Conservation (phyloP, 92 coral and sea anemone species). For the Hydrozoanthus gracilis region DNA sequence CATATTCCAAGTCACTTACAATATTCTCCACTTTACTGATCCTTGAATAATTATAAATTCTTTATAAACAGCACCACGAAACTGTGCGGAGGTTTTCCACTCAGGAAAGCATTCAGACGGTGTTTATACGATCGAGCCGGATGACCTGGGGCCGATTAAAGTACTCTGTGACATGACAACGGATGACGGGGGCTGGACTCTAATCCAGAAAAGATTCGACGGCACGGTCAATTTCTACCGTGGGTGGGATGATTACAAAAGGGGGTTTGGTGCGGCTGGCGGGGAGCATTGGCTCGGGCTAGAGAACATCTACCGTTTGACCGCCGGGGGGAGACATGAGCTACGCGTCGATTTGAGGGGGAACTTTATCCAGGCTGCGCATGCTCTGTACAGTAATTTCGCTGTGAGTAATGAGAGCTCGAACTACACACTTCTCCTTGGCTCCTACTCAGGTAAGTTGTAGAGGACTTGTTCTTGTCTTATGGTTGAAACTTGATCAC, state of each 20-base stretch:
- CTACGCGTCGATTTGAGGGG: slow-evolving; percentile 63
- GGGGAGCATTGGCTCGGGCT: slow-evolving; percentile 58
- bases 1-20: too few species aligned
- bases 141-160: slow-evolving; percentile 63
- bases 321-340: slow-evolving; percentile 49
- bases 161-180: slow-evolving; percentile 87
- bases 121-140: slow-evolving; percentile 76
- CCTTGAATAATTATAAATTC: not conserved
- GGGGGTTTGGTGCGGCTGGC: slow-evolving; percentile 41
- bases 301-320: slow-evolving; percentile 61
- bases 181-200: slow-evolving; percentile 88
- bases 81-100: slow-evolving; percentile 71
- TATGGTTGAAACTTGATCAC: too few species aligned
- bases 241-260: slow-evolving; percentile 69
- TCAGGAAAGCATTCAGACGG: slow-evolving; percentile 69
- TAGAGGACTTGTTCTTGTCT: not conserved
- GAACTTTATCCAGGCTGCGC: slow-evolving; percentile 44
- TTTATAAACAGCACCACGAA: slow-evolving; percentile 6
- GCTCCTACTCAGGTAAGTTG: slow-evolving; percentile 41
- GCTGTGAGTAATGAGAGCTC: slow-evolving; percentile 45
- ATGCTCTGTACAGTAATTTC: slow-evolving; percentile 63
- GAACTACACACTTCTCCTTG: slow-evolving; percentile 56
- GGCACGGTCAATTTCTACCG: slow-evolving; percentile 77
- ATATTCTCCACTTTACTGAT: too few species aligned
- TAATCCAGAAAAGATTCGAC: slow-evolving; percentile 76